These are phyloP conservation scores for Tamandua tetradactyla DNA, from an alignment of 2,797 vertebrate genomes.

Conservation along the genomic window DNA sequence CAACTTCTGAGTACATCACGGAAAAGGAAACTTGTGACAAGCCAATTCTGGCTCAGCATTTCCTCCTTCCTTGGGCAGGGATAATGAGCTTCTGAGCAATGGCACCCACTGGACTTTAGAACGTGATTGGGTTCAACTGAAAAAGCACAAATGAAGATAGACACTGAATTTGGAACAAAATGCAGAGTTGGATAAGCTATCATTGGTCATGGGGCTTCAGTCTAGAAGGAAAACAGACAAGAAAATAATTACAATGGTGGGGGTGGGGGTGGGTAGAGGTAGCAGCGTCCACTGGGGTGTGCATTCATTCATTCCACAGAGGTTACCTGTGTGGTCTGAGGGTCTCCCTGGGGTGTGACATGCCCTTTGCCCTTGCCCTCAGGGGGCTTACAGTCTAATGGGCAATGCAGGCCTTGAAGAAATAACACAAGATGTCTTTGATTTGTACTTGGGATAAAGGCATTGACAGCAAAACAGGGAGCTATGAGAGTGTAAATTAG, in stretches of 20 bases:
- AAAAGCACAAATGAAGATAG: background rate
- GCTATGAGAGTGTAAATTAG: background rate
- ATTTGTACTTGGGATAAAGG: background rate
- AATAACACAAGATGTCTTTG: background rate
- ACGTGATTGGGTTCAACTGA: background rate
- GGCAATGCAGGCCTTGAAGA: background rate
- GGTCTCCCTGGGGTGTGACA: rapidly evolving
- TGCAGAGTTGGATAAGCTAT: background rate
- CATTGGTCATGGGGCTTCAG: background rate
- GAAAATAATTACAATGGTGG: background rate
- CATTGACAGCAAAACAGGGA: background rate
- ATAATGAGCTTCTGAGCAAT: no score
- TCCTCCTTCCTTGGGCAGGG: background rate
- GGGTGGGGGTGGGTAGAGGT: no score
- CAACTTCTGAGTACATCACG: rapidly evolving
- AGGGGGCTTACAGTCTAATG: background rate
- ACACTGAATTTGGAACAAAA: rapidly evolving
- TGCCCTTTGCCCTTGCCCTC: background rate
- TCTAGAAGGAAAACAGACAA: background rate
- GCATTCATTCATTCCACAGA: background rate
- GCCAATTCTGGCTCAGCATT: no score
- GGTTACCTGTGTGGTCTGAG: rapidly evolving
- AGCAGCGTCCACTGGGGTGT: no score
- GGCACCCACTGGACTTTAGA: background rate
- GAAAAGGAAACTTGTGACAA: background rate